Evolutionary conservation across 1,140 invertebrate genomes (phyloP).

Genomic region (Cardiocondyla obscurior): DNA sequence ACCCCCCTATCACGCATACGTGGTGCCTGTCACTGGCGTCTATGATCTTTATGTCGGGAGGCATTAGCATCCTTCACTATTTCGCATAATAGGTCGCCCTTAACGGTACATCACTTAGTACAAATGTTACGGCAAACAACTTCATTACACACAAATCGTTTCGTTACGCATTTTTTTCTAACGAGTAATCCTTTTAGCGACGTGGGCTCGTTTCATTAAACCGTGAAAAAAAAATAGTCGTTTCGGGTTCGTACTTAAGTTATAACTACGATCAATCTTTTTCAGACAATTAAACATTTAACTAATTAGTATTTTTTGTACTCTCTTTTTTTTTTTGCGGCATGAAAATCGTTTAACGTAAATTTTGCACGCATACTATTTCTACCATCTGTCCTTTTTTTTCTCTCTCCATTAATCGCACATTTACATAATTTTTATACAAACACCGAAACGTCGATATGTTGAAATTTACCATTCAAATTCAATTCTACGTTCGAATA

Average conservation of each 20-base stretch:
- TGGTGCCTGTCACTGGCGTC: constrained; percentile 62
- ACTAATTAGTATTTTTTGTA: not conserved
- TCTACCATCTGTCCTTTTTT: no score
- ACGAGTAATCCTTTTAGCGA: not conserved
- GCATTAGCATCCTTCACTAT: constrained; percentile 49
- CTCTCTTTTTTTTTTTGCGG: no score
- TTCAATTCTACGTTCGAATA: not conserved
- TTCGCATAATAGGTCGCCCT: constrained; percentile 47
- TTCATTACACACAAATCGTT: constrained; percentile 34
- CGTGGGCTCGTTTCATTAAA: not conserved
- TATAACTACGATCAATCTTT: not conserved
- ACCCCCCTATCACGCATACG: constrained; percentile 38
- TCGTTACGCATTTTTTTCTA: constrained; percentile 12
- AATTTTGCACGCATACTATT: not conserved
- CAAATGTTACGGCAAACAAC: not conserved
- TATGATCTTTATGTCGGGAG: constrained; percentile 63
- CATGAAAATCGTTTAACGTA: not conserved
- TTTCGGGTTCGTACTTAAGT: not conserved
- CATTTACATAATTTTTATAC: not conserved
- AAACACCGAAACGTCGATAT: not conserved
- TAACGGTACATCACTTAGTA: constrained; percentile 35
- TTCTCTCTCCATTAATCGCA: not conserved
- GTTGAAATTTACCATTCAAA: not conserved
- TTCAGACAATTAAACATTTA: not conserved
- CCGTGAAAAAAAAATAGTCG: not conserved